Evolutionary conservation across 2,113 vertebrate genomes (phyloP).

Genomic region (Lasiurus cinereus): DNA sequence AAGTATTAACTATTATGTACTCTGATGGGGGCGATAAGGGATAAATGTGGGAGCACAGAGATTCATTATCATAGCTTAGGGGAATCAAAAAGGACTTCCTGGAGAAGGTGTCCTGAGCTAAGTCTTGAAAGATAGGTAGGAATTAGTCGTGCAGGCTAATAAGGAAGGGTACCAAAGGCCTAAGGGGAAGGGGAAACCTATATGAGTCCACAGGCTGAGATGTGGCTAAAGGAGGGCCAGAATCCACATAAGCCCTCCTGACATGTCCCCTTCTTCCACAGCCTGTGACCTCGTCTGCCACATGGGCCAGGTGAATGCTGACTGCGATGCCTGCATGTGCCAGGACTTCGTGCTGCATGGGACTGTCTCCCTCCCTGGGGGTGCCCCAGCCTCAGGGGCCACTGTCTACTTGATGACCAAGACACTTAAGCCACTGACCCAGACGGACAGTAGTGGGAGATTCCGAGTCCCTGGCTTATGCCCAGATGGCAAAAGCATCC

Average conservation of each 20-base stretch:
- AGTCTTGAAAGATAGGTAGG: background rate
- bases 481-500: conserved; percentile 92
- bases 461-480: conserved; percentile 95
- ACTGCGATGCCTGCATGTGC: conserved; percentile 95
- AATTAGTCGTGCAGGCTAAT: background rate
- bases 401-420: conserved; percentile 88
- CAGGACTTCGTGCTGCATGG: conserved; percentile 92
- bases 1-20: background rate
- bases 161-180: background rate
- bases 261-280: conserved; percentile 74
- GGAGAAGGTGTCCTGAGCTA: background rate
- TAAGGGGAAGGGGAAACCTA: background rate
- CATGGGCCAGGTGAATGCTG: conserved; percentile 92
- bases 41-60: background rate
- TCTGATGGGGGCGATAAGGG: background rate
- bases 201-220: background rate
- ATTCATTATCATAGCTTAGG: background rate
- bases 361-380: conserved; percentile 91
- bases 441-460: conserved; percentile 91
- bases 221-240: background rate
- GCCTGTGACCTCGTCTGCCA: conserved; percentile 92
- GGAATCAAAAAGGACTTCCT: background rate
- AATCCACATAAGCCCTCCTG: background rate
- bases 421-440: conserved; percentile 90
- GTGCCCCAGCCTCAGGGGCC: conserved; percentile 90